Base-by-base conservation (phyloP, 2,113 vertebrate genomes). In the Platycercus adscitus region DNA sequence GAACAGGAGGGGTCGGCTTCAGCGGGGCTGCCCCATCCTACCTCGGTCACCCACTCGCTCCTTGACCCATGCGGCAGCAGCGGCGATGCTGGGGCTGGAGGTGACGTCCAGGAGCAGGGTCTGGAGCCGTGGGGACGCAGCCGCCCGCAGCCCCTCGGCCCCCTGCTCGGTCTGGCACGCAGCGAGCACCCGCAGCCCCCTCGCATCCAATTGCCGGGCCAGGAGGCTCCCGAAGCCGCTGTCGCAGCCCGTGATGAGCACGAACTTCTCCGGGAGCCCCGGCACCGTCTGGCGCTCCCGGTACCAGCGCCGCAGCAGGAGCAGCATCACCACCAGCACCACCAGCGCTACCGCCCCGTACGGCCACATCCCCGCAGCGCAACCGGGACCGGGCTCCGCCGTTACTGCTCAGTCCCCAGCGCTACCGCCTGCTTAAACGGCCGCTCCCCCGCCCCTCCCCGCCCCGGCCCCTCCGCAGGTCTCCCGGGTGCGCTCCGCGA, bases 231-330 rank as follows among this genome's bases (percentile, higher is more conserved):
- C 99, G 23, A 99, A 99, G 73, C 99, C 99, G 6, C 98, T 99
- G 95, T 99, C 99, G 6, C 99, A 99, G 75, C 99, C 99, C 0
- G 98, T 99, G 97, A 99, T 98, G 81, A 99, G 85, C 90, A 99
- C 98, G 5, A 97, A 97, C 91, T 98, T 98, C 65, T 98, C 97
- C 2, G 85, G 84, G 23, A 98, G 97, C 86, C 97, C n/a, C 9
- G 86, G 83, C 55, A 93, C 95, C 56, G 13, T 49, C 71, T 92
- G 91, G 21, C 66, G 80, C 89, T 96, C 94, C 47, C 79, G 86
- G 82, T 88, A 46, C 95, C 95, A 92, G 23, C 86, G 82, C 41
- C 73, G 4, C 64, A 96, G 87, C 92, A 95, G 71, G n/a, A 15
- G 2, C 46, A 94, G 39, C 7, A 37, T n/a, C 37, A 10, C 10